Evolutionary conservation across 2,113 vertebrate genomes (phyloP), one percentile per base, ranked within the genome.

Genomic region (Poecile atricapillus): DNA sequence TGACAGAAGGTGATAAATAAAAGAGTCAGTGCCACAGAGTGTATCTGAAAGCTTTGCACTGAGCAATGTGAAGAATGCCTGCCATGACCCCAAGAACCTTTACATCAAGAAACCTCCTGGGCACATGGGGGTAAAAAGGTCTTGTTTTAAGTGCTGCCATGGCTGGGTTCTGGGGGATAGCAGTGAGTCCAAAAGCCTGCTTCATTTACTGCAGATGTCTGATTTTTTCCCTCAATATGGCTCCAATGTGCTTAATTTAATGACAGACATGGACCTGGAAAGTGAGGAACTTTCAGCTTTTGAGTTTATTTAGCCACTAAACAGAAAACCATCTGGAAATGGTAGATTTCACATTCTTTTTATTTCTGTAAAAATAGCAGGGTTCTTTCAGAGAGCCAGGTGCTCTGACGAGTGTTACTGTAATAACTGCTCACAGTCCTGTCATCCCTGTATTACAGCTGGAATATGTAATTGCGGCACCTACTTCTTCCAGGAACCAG

Each of bases 1-100:
- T 97, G 98, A 98, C 97, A 98, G 96, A 95, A 89, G 91, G 94
- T 96, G 97, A 98, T 98, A 98, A 98, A 98, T 98, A 97, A 98
- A 96, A 91, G 53, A 94, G 91, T 93, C 86, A 44, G 68, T 87
- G 95, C 85, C 90, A 93, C 70, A 52, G 93, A 97, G 28, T 83
- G 85, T 71, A 83, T 97, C 93, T 74, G 90, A 90, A 97, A 93
- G 68, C 39, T 81, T 75, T 80, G 41, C 44, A 46, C 21, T 8
- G 74, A 90, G 80, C 28, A 90, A 52, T 28, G 77, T 93, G 94
- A 96, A 94, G 94, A 97, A 94, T 63, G 46, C 69, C 83, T 80
- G 43, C 62, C 49, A 4, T 62, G 87, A 93, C 80, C 68, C 49
- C 31, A 75, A 89, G 68, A 84, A 75, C 65, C 30, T 80, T 85